Base-by-base conservation (phyloP, 2,113 vertebrate genomes). In the Rhabdornis inornatus region DNA sequence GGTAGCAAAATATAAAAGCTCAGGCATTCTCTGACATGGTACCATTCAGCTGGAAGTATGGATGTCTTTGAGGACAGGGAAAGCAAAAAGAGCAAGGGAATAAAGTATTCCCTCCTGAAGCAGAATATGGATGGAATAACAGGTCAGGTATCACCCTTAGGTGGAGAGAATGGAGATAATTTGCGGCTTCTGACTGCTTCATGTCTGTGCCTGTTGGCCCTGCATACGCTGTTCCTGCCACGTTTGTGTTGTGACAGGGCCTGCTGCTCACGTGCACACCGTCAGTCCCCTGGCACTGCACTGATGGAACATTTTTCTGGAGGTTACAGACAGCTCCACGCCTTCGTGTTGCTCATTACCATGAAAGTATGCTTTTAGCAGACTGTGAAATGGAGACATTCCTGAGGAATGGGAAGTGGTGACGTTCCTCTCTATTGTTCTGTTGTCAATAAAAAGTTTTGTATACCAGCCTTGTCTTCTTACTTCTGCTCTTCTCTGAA, bases 391-490 rank as follows among this genome's bases (percentile, higher is more conserved):
- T 97, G 97, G 93, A 97, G 96, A 96, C 97, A 97, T 98, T 98
- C 97, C 97, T 96, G 97, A 97, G 96, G 96, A 98, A 96, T 83
- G 97, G 95, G 92, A 97, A 97, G 97, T 97, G 97, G 97, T 98
- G 96, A 96, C 45, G 25, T 98, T 98, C 98, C 83, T 98, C 97
- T 97, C 95, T 97, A 87, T 97, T 97, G 97, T 97, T 98, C 97
- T 94, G 82, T 97, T 98, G 97, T 97, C 97, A 98, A 98, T 98
- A 98, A 98, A 98, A 97, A 81, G 95, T 97, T 98, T 98, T 98
- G 84, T 97, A 98, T 97, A 98, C 85, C 94, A 97, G 95, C 81
- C 88, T 95, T 92, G 90, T 95, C 95, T 95, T 79, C 94, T 96
- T 95, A 81, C 95, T 98, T 93, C 50, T 83, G n/a, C 50, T 74